Base-by-base conservation (phyloP, 1,140 invertebrate genomes). In the Druon quercuslanigerum region DNA sequence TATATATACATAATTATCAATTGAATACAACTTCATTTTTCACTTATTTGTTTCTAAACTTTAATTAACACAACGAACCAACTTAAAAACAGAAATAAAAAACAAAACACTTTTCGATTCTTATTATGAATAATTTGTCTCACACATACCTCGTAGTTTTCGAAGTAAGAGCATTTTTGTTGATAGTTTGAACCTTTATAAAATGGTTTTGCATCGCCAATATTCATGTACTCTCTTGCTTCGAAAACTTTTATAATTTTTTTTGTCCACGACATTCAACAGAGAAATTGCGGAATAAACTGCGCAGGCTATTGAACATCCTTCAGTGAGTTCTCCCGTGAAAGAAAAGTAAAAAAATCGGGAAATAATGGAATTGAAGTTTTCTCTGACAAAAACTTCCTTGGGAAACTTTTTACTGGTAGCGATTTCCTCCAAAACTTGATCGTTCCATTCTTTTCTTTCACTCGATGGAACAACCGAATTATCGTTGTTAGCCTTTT, bases 201-300 rank as follows among this genome's bases (percentile, higher is more conserved):
- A n/a, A 54, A 54, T 9, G 52, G 52, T 9, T 8, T 17, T 6
- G 3, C n/a, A 7, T 54, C 52, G 0, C n/a, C 52, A 54, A 54
- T 54, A 19, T 19, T 19, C 52, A 54, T 54, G 17, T 54, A 54
- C 7, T 54, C 8, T 8, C n/a, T 54, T 17, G 52, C 52, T n/a
- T 54, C 25, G 19, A 66, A 66, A 16, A 66, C 20, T 12, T 66
- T 6, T 16, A 66, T 4, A 66, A 3, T 2, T 20, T 33, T 66
- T 33, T 14, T 20, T 16, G 16, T 66, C 7, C 6, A 14, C 11
- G 14, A 33, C 20, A 66, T 66, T 66, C 13, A 66, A 12, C 25
- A 66, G 40, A 66, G 57, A 25, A 66, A 66, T 66, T 33, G 57
- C 13, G 11, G 57, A 66, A 66, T 66, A 66, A 66, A 66, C 13